Base-by-base conservation (phyloP, 2,113 vertebrate species). In the Chrysemys picta region DNA sequence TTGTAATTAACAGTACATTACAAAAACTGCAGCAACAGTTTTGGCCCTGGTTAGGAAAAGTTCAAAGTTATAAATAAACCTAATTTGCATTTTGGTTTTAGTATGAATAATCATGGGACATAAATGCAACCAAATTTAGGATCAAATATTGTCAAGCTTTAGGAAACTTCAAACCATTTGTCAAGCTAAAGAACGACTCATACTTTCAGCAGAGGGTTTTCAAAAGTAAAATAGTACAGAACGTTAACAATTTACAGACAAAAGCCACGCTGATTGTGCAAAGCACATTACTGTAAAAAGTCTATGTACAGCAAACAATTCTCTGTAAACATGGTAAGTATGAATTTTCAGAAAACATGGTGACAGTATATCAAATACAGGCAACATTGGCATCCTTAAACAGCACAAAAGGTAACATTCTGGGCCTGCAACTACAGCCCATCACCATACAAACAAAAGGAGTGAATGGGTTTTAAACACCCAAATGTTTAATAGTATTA, bases 261-360 rank as follows among this genome's bases (percentile, higher is more conserved):
- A 98, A 98, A 99, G 98, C 99, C 99, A 99, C 99, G 98, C 94
- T 98, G 99, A 98, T 98, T 99, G 99, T 99, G 99, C 99, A 99
- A 98, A 99, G 99, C 99, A 99, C 98, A 97, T 98, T 99, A 98
- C 99, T 99, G 99, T 99, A 99, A 99, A 99, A 99, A 99, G 98
- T 98, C 98, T 99, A 99, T 99, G 98, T 99, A 99, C 99, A 99
- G 99, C 99, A 99, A 99, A 99, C 82, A 97, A 98, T 98, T 98
- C 97, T 99, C 98, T 99, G 99, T 99, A 99, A 99, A 99, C 99
- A 99, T 99, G 99, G 99, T 99, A 98, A 99, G 98, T 98, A 99
- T 98, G 99, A 99, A 98, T 98, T 98, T 98, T 99, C 97, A 97
- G 98, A 99, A 99, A 99, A 99, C 98, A 98, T 97, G 98, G 98